Evolutionary conservation across 2,888 invertebrate genomes (phyloP), one percentile per base, ranked within the genome.

Genomic region (Hyles lineata): DNA sequence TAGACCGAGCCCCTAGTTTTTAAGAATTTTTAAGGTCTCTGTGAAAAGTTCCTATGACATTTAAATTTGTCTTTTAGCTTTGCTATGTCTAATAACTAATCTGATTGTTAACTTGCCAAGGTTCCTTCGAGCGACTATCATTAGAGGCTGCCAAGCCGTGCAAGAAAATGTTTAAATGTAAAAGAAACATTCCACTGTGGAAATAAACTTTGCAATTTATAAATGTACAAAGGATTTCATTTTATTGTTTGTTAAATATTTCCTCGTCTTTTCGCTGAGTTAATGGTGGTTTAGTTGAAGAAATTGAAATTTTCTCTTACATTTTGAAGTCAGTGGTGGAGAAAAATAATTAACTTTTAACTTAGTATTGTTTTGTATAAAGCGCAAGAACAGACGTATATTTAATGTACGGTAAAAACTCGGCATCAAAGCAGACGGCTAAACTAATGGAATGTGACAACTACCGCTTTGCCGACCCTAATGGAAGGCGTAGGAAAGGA

Each of bases 171-270:
- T 70, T 70, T 17, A 19, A 58, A 21, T 71, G 19, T 1, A 21
- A 70, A 70, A 55, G 21, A 61, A 71, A 61, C 60, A 70, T 60
- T 60, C 60, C 60, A 7, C 21, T 60, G 60, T 35, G 17, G 15
- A 60, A 60, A 71, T 60, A 71, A 59, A 71, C 43, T 55, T 29
- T 55, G 19, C 70, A 70, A 55, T 52, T 55, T 70, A 70, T 52
- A 69, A 69, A 69, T 70, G 61, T 29, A 71, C 71, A 73, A 71
- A 73, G 71, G 71, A 73, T 71, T 73, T 52, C 67, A 71, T 73
- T 71, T 71, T 67, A 59, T 70, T 69, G 71, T 63, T 73, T 67
- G 67, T 67, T 59, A 67, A 73, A 59, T 67, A 59, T 67, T 73
- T 71, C 71, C 70, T 59, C 71, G 71, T 71, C 71, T 73, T 62